These are phyloP conservation scores for Calameuta idolon DNA, from an alignment of 2,888 invertebrate species.

Conservation along the genomic window DNA sequence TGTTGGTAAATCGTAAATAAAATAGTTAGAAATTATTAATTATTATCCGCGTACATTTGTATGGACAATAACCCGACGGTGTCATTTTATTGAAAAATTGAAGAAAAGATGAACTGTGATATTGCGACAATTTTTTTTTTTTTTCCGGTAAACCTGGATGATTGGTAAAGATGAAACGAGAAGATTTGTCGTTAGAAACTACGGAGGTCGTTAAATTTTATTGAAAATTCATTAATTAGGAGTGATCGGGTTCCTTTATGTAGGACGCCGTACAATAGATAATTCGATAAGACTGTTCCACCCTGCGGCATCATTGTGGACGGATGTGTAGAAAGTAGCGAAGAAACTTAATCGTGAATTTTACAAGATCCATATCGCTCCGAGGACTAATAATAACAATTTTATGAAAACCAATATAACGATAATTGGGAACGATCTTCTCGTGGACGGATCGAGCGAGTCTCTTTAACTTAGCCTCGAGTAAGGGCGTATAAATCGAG, in stretches of 20 bases:
- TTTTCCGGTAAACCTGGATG: not conserved
- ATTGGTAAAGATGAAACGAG: not conserved
- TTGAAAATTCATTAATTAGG: not conserved
- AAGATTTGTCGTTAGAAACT: not conserved
- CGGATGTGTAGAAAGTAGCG: conserved; percentile 43
- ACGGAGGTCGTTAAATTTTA: not conserved
- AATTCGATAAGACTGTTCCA: not conserved
- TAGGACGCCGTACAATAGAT: not conserved
- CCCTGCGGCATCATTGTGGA: conserved; percentile 5
- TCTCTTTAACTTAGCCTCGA: too few relatives aligned
- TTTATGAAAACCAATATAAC: conserved; percentile 47
- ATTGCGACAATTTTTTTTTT: not conserved
- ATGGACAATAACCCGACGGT: not conserved
- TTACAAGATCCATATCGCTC: conserved; percentile 41
- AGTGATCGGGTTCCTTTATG: not conserved
- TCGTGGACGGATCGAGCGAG: conserved; percentile 22
- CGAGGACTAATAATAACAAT: conserved; percentile 48
- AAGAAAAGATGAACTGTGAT: not conserved
- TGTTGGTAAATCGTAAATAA: not conserved
- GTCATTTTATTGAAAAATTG: not conserved
- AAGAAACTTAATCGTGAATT: conserved; percentile 29
- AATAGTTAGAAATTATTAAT: not conserved
- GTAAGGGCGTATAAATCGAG: not conserved
- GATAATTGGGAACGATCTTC: conserved; percentile 40
- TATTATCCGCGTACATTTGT: not conserved